Base-by-base conservation (phyloP, 2,113 vertebrate species). In the Atractosteus spatula region DNA sequence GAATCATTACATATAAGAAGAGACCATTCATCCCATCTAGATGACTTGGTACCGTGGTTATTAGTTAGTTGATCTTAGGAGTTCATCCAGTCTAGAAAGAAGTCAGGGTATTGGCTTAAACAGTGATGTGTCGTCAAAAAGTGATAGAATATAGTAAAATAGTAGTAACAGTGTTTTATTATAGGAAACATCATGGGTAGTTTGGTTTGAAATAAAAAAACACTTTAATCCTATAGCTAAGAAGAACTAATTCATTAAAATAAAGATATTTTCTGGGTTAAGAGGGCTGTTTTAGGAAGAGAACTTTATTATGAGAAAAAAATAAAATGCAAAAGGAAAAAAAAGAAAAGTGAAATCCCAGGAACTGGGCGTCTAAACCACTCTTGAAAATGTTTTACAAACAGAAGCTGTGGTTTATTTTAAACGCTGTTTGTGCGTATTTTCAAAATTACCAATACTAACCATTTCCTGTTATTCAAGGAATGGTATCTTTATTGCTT, bases 231-330 rank as follows among this genome's bases (percentile, higher is more conserved):
- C 29, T 29, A 29, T 29, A 29, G 29, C 29, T 29, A 29, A 51
- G 47, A 42, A 41, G 59, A 4, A 16, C 73, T 16, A 14, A 69
- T 42, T 63, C 63, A 78, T 70, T 71, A 41, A 70, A 73, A 55
- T 44, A 75, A 54, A 71, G 70, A 80, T 71, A 67, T 68, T 80
- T 71, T 71, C 56, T 41, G 56, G 61, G 72, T 77, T 81, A 81
- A 75, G 71, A 62, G 66, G 68, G 74, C 72, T 55, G 7, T 7
- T 76, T 71, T 77, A 65, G 63, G 75, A 68, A 72, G 42, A 16
- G 6, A 45, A 73, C 67, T 79, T 75, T 75, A 79, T 83, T 76
- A 83, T 76, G 76, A 77, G 76, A 77, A 83, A 78, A 81, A 81
- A 79, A 69, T 74, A 78, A 72, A 75, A 57, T 71, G 41, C 29